These are phyloP conservation scores for Myopa tessellatipennis DNA, from an alignment of 2,888 invertebrate genomes.

Conservation along the genomic window DNA sequence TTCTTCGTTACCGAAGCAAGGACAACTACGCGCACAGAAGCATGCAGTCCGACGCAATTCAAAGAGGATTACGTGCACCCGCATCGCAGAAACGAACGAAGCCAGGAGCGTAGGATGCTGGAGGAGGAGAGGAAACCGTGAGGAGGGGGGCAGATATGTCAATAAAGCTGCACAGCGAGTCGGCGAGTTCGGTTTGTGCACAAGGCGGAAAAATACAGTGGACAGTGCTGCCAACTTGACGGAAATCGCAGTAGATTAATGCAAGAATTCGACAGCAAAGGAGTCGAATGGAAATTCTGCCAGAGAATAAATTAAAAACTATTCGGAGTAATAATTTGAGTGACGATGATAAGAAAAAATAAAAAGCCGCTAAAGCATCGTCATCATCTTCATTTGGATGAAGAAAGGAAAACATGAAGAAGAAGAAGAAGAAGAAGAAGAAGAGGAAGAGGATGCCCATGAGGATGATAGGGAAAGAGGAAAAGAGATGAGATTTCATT, in stretches of 20 bases:
- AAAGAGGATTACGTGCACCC: too few species aligned
- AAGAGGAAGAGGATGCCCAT: background rate
- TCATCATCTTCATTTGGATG: background rate
- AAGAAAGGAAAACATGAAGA: background rate
- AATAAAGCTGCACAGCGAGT: background rate
- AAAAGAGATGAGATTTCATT: background rate
- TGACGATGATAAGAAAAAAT: background rate
- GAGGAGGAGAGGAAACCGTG: background rate
- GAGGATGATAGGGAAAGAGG: background rate
- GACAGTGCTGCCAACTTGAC: slow-evolving; percentile 4
- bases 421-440: background rate
- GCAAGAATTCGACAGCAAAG: background rate
- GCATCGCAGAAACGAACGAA: background rate
- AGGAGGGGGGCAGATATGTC: background rate
- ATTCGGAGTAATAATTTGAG: background rate
- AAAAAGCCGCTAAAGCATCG: background rate
- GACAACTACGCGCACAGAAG: too few species aligned
- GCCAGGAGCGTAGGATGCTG: background rate
- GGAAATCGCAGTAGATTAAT: background rate
- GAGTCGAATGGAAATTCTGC: background rate
- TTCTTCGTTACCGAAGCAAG: too few species aligned
- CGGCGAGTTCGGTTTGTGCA: background rate
- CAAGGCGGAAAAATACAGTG: background rate
- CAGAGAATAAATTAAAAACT: background rate
- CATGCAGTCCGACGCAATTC: background rate